Conservation (phyloP, 2,797 vertebrate species). For the Erethizon dorsatum region DNA sequence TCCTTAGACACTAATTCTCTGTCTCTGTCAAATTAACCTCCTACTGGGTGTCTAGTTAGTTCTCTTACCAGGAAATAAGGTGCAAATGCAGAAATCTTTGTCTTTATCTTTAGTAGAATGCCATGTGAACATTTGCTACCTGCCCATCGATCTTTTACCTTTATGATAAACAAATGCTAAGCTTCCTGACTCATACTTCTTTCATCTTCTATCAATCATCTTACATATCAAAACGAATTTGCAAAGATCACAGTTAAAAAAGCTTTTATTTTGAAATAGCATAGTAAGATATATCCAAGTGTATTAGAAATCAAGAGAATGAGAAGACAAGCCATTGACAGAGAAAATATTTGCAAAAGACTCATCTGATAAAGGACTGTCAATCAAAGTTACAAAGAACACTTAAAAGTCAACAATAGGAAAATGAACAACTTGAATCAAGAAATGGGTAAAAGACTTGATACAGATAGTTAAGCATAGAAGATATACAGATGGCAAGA, state of each 20-base stretch:
- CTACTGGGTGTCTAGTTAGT: neutral
- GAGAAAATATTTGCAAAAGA: neutral
- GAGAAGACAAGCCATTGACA: neutral
- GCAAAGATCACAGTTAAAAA: slow-evolving; percentile 9
- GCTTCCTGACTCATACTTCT: neutral
- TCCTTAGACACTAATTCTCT: neutral
- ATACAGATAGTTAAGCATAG: neutral
- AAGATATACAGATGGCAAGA: neutral
- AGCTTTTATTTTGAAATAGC: neutral
- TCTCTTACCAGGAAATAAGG: neutral
- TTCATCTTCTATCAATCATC: neutral
- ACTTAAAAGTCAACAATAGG: neutral
- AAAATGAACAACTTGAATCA: neutral
- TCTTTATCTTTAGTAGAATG: neutral
- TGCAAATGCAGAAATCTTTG: neutral
- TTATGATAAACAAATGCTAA: neutral
- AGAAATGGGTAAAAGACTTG: neutral
- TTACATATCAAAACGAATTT: slow-evolving; percentile 5
- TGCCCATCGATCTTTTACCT: neutral
- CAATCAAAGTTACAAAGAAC: neutral
- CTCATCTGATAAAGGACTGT: neutral
- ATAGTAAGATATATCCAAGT: neutral
- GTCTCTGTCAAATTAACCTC: neutral
- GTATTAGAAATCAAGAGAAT: neutral
- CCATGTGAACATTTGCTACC: neutral